Evolutionary conservation across 1,140 invertebrate species (phyloP).

Genomic region (Acromyrmex charruanus): DNA sequence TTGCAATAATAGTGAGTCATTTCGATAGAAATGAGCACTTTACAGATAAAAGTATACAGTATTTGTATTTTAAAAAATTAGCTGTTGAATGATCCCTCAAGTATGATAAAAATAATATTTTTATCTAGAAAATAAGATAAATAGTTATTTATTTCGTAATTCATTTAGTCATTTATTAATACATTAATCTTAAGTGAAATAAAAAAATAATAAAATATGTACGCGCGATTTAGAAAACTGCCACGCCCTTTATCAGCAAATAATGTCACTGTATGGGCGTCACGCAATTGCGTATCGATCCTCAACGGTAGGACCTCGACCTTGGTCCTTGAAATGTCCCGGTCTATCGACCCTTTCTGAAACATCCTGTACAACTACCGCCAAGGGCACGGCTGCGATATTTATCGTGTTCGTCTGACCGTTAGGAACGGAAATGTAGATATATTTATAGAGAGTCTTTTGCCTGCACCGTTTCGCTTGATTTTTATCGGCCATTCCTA

Average conservation of each 20-base stretch:
- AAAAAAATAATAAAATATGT: background rate
- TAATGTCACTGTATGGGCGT: conserved; percentile 43
- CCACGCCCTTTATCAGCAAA: conserved; percentile 69
- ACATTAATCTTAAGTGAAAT: background rate
- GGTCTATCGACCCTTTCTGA: conserved; percentile 74
- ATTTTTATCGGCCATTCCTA: conserved; percentile 44
- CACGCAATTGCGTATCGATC: conserved; percentile 79
- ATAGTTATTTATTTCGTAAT: background rate
- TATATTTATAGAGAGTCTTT: conserved; percentile 42
- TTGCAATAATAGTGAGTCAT: background rate
- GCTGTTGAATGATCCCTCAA: background rate
- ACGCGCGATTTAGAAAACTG: conserved; percentile 15
- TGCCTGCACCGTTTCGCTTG: conserved; percentile 1
- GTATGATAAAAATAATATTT: background rate
- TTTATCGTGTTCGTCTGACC: conserved; percentile 41
- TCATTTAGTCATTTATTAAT: background rate
- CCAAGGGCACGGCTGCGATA: conserved; percentile 27
- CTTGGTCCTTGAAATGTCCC: conserved; percentile 80
- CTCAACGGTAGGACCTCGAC: conserved; percentile 81
- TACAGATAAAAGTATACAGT: background rate
- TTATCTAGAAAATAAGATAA: background rate
- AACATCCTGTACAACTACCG: conserved; percentile 47
- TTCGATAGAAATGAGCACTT: background rate
- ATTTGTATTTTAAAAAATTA: background rate
- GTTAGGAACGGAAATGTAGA: conserved; percentile 54